Evolutionary conservation across 2,888 invertebrate species (phyloP).

Genomic region (Coelinius sp.): DNA sequence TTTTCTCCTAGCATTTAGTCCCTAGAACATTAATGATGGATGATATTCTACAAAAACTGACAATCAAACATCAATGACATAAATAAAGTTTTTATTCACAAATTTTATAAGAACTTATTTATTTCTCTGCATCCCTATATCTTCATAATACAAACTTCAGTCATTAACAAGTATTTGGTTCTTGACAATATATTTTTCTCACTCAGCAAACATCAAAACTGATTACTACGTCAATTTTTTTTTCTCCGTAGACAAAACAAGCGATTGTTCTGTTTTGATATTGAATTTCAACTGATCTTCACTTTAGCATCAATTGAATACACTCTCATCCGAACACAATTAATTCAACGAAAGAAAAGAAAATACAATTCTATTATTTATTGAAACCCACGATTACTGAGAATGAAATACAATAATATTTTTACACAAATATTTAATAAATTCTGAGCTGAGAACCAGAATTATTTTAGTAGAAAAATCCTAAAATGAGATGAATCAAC

Average conservation of each 20-base stretch:
- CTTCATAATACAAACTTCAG: conserved; percentile 46
- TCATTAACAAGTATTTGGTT: conserved; percentile 47
- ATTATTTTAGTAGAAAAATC: neutral
- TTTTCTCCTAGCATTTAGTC: too few relatives aligned
- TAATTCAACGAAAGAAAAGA: neutral
- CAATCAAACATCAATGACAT: conserved; percentile 31
- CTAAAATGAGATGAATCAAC: neutral
- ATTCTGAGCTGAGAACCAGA: conserved; percentile 2
- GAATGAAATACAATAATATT: neutral
- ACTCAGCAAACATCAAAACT: conserved; percentile 21
- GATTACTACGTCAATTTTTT: conserved; percentile 11
- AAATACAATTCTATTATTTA: neutral
- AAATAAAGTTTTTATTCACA: conserved; percentile 21
- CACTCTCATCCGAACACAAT: neutral
- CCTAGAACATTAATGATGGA: conserved; percentile 31
- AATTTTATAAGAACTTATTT: conserved; percentile 32
- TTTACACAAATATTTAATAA: conserved; percentile 1
- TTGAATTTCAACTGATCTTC: conserved; percentile 2
- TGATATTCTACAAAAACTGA: conserved; percentile 20
- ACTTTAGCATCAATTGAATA: conserved; percentile 17
- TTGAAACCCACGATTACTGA: neutral
- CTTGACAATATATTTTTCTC: conserved; percentile 34
- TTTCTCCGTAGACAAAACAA: neutral
- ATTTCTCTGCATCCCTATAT: conserved; percentile 20
- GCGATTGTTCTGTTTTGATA: conserved; percentile 12